A percentile compares a stretch with the other conserved stretches of the same genome.
These are phyloP conservation scores for Himalopsyche phryganea DNA, from an alignment of 1,140 invertebrate genomes.

Conservation along the genomic window DNA sequence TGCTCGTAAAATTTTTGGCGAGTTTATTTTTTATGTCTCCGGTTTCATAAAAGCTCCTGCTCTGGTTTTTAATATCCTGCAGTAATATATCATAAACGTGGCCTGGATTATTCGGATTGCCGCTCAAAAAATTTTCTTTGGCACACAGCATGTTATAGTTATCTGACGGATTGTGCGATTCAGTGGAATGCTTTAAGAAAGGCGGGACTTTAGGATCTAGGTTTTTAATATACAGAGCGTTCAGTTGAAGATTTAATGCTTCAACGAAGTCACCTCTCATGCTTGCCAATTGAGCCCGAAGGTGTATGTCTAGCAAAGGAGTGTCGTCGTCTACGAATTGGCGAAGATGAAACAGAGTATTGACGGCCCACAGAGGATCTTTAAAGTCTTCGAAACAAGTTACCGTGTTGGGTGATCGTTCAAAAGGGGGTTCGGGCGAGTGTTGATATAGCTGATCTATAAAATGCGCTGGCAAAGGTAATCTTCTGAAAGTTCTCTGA, in stretches of 20 bases:
- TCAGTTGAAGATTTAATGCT: conserved; percentile 29
- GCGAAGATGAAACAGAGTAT: conserved; percentile 13
- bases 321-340: conserved; percentile 32
- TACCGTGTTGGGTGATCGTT: conserved; percentile 24
- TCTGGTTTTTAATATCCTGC: conserved; percentile 12
- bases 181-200: background rate
- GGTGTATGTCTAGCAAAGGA: conserved; percentile 26
- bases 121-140: too few species aligned
- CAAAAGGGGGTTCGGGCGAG: background rate
- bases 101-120: background rate
- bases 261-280: conserved; percentile 26
- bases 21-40: too few species aligned
- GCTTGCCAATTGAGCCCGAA: conserved; percentile 20
- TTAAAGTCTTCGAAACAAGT: conserved; percentile 17
- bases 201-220: background rate
- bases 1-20: too few species aligned
- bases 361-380: conserved; percentile 21
- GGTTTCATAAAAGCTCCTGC: background rate
- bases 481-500: conserved; percentile 21
- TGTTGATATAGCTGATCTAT: conserved; percentile 4
- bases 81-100: conserved; percentile 4
- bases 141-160: too few species aligned
- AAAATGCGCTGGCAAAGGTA: conserved; percentile 5
- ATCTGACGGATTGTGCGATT: background rate
- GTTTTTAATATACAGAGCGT: conserved; percentile 3